phyloP scores from a whole-genome alignment of 2,888 invertebrate genomes.

The Dioctria linearis region DNA sequence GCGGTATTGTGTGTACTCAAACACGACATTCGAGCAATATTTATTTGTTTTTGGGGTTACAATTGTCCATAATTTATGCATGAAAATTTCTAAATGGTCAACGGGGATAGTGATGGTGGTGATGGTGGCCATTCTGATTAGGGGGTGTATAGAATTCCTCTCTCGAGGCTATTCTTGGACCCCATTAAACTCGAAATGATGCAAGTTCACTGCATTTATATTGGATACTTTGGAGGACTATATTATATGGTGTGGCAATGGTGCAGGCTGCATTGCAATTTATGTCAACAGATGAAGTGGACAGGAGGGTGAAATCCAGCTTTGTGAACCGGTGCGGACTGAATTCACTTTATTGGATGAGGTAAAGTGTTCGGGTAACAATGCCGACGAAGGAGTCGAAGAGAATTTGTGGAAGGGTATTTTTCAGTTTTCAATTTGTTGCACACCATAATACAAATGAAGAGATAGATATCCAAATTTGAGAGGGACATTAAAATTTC shows the following conservation, averaged over 20 bases:
- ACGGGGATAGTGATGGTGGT: neutral
- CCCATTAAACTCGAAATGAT: conserved; percentile 38
- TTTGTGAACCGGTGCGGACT: conserved; percentile 14
- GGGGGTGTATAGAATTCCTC: conserved; percentile 30
- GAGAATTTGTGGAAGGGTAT: neutral
- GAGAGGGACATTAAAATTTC: no score
- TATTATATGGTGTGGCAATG: neutral
- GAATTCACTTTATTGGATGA: conserved; percentile 53
- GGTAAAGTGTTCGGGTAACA: conserved; percentile 8
- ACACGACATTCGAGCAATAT: conserved; percentile 60
- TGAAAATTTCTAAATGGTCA: conserved; percentile 59
- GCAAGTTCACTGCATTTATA: conserved; percentile 46
- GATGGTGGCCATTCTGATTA: conserved; percentile 46
- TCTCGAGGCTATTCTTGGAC: conserved; percentile 22
- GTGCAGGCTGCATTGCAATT: conserved; percentile 55
- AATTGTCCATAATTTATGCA: conserved; percentile 62
- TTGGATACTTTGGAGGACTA: conserved; percentile 33
- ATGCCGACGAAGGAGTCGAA: neutral
- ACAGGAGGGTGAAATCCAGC: conserved; percentile 43
- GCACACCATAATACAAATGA: neutral
- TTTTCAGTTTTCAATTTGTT: conserved; percentile 32
- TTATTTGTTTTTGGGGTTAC: conserved; percentile 61
- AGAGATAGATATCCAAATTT: no score
- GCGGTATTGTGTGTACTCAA: conserved; percentile 52
- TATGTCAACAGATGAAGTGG: conserved; percentile 57